These are phyloP conservation scores for Perccottus glenii DNA, from an alignment of 2,113 vertebrate genomes.

Conservation along the genomic window DNA sequence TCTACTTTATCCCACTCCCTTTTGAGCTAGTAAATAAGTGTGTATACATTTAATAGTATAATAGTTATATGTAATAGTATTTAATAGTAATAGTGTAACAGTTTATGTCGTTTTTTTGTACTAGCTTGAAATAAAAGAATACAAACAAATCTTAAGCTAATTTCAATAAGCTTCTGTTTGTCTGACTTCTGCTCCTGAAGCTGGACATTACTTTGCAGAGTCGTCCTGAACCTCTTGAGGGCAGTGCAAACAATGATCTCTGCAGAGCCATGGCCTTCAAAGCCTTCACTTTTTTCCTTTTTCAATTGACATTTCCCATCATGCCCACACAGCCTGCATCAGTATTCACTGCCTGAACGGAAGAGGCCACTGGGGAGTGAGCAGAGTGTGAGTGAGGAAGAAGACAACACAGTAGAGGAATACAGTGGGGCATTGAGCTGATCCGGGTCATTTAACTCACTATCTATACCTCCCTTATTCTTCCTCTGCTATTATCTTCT, in stretches of 20 bases:
- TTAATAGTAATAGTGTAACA: too few species aligned
- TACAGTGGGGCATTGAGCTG: constrained; percentile 54
- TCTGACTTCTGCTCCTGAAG: constrained; percentile 23
- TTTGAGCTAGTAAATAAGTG: too few species aligned
- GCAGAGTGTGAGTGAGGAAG: constrained; percentile 38
- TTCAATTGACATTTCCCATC: constrained; percentile 68
- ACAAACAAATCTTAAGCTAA: neutral
- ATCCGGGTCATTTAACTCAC: constrained; percentile 46
- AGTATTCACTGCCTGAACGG: constrained; percentile 58
- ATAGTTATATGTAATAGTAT: too few species aligned
- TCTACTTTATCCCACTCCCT: too few species aligned
- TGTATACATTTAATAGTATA: too few species aligned
- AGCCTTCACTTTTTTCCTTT: neutral
- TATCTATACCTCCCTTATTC: constrained; percentile 33
- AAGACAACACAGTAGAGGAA: constrained; percentile 44
- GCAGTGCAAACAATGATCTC: constrained; percentile 60
- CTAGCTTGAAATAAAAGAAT: neutral
- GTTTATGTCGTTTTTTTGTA: too few species aligned
- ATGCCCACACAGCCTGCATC: constrained; percentile 59
- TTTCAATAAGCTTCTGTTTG: constrained; percentile 7
- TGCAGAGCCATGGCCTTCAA: constrained; percentile 16
- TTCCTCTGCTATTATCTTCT: constrained; percentile 26
- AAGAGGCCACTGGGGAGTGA: constrained; percentile 53
- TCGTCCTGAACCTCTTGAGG: constrained; percentile 60
- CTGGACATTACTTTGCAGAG: constrained; percentile 47